A percentile compares a stretch with the other conserved stretches of the same genome.
phyloP scores from a whole-genome alignment of 1,140 invertebrate species.

The Andricus grossulariae region DNA sequence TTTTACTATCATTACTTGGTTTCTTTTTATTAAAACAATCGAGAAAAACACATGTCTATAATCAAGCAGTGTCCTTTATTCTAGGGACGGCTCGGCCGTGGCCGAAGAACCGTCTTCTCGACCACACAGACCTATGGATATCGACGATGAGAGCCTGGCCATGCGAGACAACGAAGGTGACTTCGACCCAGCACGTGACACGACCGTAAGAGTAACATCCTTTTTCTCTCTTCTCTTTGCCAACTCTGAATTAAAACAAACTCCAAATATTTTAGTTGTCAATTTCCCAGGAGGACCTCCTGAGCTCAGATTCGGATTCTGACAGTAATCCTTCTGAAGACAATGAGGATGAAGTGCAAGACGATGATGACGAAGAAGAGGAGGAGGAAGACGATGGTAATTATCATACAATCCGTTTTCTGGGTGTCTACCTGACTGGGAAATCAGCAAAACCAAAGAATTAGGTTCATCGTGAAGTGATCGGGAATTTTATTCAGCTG shows the following conservation, averaged over 20 bases:
- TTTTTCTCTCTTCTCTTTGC: slow-evolving; percentile 37
- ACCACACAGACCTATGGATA: slow-evolving; percentile 73
- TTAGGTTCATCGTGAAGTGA: too few relatives aligned
- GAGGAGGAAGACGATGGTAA: slow-evolving; percentile 77
- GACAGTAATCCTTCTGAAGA: slow-evolving; percentile 74
- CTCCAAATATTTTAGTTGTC: slow-evolving; percentile 35
- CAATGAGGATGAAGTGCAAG: slow-evolving; percentile 78
- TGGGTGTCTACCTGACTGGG: too few relatives aligned
- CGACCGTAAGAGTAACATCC: slow-evolving; percentile 70
- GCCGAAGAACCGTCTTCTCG: slow-evolving; percentile 69
- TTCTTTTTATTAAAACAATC: slow-evolving; percentile 35
- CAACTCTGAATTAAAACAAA: slow-evolving; percentile 34
- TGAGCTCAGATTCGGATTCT: slow-evolving; percentile 78
- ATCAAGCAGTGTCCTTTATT: slow-evolving; percentile 74
- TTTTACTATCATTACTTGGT: background rate
- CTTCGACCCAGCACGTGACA: slow-evolving; percentile 71
- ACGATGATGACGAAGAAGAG: slow-evolving; percentile 79
- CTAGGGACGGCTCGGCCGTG: slow-evolving; percentile 71
- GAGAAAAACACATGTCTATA: slow-evolving; percentile 65
- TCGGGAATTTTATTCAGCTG: too few relatives aligned
- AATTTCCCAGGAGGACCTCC: slow-evolving; percentile 75
- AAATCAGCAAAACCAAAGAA: too few relatives aligned
- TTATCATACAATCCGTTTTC: background rate
- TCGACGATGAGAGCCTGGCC: slow-evolving; percentile 71
- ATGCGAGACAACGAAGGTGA: slow-evolving; percentile 69